Evolutionary conservation across 2,797 vertebrate species (phyloP).

Genomic region (Philypnodon macrostomus): DNA sequence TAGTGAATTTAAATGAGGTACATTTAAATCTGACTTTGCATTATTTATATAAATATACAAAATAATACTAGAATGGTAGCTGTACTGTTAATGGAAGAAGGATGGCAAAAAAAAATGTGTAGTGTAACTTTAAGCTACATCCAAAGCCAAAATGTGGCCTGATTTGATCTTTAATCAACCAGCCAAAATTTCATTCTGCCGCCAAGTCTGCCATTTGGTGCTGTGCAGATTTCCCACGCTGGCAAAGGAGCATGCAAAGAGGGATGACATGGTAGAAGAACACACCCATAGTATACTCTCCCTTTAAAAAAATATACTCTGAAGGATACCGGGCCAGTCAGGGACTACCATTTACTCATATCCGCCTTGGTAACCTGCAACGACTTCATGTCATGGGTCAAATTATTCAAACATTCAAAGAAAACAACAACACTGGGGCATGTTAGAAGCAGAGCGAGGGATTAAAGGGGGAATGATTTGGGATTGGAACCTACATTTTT

Average conservation of each 20-base stretch:
- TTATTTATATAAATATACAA: too few species aligned
- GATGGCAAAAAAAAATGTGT: too few species aligned
- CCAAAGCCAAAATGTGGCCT: constrained; percentile 29
- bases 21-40: too few species aligned
- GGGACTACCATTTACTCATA: constrained; percentile 53
- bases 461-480: neutral
- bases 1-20: too few species aligned
- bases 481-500: constrained; percentile 1
- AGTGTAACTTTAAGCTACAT: constrained; percentile 19
- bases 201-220: constrained; percentile 42
- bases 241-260: constrained; percentile 26
- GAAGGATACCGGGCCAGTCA: constrained; percentile 41
- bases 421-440: constrained; percentile 17
- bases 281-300: constrained; percentile 47
- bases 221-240: constrained; percentile 33
- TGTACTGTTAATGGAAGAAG: too few species aligned
- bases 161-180: constrained; percentile 24
- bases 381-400: constrained; percentile 45
- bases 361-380: constrained; percentile 46
- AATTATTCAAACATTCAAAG: constrained; percentile 39
- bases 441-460: constrained; percentile 1
- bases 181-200: constrained; percentile 23
- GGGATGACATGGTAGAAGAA: constrained; percentile 37
- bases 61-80: too few species aligned
- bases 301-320: constrained; percentile 67